Base-by-base conservation (phyloP, 2,113 vertebrate species). In the Grantiella picta region DNA sequence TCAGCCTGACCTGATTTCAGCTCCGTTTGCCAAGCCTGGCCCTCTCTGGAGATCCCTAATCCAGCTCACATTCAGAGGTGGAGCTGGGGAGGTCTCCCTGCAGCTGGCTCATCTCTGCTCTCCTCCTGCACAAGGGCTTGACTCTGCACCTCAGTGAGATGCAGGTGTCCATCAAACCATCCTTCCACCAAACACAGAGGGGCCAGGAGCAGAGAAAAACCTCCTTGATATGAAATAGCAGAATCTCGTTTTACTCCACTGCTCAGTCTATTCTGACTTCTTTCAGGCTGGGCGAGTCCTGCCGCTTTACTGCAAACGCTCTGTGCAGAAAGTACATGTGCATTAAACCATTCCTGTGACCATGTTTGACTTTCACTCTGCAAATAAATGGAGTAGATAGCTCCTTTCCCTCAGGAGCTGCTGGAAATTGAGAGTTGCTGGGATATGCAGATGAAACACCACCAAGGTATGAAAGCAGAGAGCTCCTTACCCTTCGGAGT, bases 91-190 rank as follows among this genome's bases (percentile, higher is more conserved):
- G 28, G 11, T 53, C 47, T 86, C 11, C 0, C 28, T 0, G 0
- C 20, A 0, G 0, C 3, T 36, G 33, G 3, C 5, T 69, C 49
- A 15, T 17, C 53, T 65, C 40, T 0, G 0, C 52, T 12, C 14
- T 20, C 16, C 42, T 57, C 47, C 66, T 3, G 35, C 61, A 79
- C 40, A n/a, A 63, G n/a, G 31, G 40, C 35, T 91, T 47, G 33
- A 3, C 50, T n/a, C 36, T 1, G 20, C 2, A 0, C 17, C 72
- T 44, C 77, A 11, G 71, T 1, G 9, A 81, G 59, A 17, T 18
- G 18, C 20, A 47, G 76, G 35, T 25, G 86, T 65, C 53, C 35
- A 42, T 61, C 70, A 87, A 60, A 94, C 44, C 57, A 21, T 52
- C 61, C 49, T 65, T 64, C 87, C 49, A 44, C 53, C 69, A 68